Evolutionary conservation across 2,888 invertebrate species (phyloP).

Genomic region (Drosophila cyrtoloma): DNA sequence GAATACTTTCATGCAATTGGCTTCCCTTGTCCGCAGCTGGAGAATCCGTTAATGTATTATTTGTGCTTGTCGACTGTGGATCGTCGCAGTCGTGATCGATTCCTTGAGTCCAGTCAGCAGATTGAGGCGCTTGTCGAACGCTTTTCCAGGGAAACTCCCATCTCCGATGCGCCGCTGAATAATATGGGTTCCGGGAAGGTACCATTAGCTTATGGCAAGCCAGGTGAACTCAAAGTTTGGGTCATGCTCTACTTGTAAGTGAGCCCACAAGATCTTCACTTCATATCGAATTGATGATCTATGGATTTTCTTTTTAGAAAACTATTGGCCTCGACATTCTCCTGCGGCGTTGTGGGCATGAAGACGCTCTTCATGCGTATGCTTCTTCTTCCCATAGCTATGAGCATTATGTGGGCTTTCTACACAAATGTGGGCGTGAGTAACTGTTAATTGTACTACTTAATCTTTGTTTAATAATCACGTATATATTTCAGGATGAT

Average conservation of each 20-base stretch:
- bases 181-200: constrained; percentile 88
- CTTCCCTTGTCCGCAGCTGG: constrained; percentile 97
- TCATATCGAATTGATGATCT: too few species aligned
- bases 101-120: constrained; percentile 96
- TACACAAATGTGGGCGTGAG: constrained; percentile 87
- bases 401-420: constrained; percentile 92
- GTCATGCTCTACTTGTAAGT: constrained; percentile 89
- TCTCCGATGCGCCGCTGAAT: constrained; percentile 87
- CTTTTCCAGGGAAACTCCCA: constrained; percentile 93
- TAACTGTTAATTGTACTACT: background rate
- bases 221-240: constrained; percentile 89
- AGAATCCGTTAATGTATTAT: constrained; percentile 99
- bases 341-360: constrained; percentile 90
- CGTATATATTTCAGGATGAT: constrained; percentile 76
- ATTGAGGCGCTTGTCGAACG: constrained; percentile 96
- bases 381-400: constrained; percentile 91
- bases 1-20: constrained; percentile 98
- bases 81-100: constrained; percentile 92
- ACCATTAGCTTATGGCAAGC: constrained; percentile 91
- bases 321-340: constrained; percentile 91
- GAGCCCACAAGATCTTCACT: background rate
- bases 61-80: constrained; percentile 88
- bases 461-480: background rate
- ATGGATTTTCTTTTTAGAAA: constrained; percentile 86
- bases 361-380: constrained; percentile 91